Evolutionary conservation across 2,888 invertebrate genomes (phyloP).

Genomic region (Isoperla grammatica): DNA sequence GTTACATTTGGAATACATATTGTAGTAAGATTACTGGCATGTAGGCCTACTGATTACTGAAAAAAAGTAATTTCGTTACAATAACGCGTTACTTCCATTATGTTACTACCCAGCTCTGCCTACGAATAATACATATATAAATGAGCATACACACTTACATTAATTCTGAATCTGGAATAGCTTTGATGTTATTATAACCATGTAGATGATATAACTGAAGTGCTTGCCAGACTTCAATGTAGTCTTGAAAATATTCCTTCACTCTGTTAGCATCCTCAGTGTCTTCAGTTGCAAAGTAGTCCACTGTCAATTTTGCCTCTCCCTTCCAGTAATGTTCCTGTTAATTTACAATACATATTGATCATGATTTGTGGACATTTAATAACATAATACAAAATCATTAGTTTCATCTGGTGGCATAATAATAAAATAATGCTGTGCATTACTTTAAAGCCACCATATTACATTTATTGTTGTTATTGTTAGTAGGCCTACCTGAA

Average conservation of each 20-base stretch:
- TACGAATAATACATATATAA: no score
- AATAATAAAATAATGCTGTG: neutral
- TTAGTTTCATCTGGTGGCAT: no score
- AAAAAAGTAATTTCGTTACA: no score
- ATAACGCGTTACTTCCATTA: no score
- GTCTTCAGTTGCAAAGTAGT: constrained; percentile 40
- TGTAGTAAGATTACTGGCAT: no score
- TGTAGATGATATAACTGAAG: constrained; percentile 14
- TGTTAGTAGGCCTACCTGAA: no score
- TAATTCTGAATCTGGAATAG: constrained; percentile 9
- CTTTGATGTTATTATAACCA: neutral
- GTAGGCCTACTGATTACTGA: no score
- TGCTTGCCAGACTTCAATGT: constrained; percentile 21
- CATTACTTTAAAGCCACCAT: neutral
- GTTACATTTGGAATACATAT: no score
- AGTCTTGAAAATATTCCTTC: neutral
- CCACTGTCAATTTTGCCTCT: constrained; percentile 48
- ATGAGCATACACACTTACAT: constrained; percentile 4
- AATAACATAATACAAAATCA: neutral
- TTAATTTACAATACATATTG: constrained; percentile 21
- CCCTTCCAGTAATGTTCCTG: constrained; percentile 59
- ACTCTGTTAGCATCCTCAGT: neutral
- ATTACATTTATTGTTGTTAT: no score
- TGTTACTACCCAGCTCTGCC: no score
- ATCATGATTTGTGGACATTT: no score